phyloP scores from a whole-genome alignment of 2,888 invertebrate genomes.

The Xylota segnis region DNA sequence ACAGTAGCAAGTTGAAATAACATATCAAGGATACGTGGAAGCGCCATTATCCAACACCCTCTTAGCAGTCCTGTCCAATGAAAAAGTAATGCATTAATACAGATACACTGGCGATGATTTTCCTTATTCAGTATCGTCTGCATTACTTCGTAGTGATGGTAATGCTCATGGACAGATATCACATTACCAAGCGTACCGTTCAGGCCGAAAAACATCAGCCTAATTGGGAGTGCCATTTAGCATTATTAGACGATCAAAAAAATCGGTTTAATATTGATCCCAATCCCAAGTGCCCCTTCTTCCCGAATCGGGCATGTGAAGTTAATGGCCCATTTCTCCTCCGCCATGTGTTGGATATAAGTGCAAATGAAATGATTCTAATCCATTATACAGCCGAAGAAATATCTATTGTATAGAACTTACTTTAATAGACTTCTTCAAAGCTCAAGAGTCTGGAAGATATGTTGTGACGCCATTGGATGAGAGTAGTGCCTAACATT shows the following conservation, averaged over 20 bases:
- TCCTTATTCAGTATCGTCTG: too few relatives aligned
- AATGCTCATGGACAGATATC: background rate
- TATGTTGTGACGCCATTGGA: slow-evolving; percentile 35
- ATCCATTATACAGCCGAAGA: slow-evolving; percentile 48
- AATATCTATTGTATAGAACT: slow-evolving; percentile 41
- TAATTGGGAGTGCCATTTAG: slow-evolving; percentile 26
- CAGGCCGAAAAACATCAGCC: background rate
- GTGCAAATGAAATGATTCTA: slow-evolving; percentile 58
- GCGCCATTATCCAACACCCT: too few relatives aligned
- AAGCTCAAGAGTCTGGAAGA: slow-evolving; percentile 38
- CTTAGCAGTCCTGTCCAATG: too few relatives aligned
- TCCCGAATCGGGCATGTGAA: slow-evolving; percentile 37
- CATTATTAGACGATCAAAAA: slow-evolving; percentile 9
- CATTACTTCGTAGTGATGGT: background rate
- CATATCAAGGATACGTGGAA: too few relatives aligned
- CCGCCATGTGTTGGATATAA: slow-evolving; percentile 13
- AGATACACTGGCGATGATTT: too few relatives aligned
- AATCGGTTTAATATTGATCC: slow-evolving; percentile 26
- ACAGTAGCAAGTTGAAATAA: too few relatives aligned
- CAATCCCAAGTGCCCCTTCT: slow-evolving; percentile 7
- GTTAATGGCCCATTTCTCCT: slow-evolving; percentile 38
- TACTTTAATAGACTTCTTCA: slow-evolving; percentile 51
- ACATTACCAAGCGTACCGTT: background rate
- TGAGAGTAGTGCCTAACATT: slow-evolving; percentile 21
- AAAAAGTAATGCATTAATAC: too few relatives aligned